phyloP scores from a whole-genome alignment of 2,113 vertebrate species.

The Heterochromis multidens region DNA sequence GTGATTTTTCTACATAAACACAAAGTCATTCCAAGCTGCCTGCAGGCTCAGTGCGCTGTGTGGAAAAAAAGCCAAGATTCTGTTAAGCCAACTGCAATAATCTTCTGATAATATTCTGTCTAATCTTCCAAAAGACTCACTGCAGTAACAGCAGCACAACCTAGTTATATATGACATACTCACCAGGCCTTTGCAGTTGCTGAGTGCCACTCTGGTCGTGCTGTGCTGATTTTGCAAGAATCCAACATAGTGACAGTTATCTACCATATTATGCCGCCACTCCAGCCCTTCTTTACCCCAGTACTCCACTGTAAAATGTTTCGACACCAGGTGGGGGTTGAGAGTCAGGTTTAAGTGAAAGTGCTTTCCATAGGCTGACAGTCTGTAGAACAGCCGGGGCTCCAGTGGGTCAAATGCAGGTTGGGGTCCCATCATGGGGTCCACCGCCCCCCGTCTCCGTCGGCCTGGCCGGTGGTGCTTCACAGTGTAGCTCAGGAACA shows the following conservation, averaged over 20 bases:
- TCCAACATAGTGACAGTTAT: constrained; percentile 95
- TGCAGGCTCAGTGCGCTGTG: constrained; percentile 24
- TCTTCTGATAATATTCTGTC: not conserved
- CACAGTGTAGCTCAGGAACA: constrained; percentile 97
- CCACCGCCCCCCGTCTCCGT: constrained; percentile 82
- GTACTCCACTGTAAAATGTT: constrained; percentile 96
- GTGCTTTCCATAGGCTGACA: constrained; percentile 98
- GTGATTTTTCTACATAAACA: not conserved
- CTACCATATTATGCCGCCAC: constrained; percentile 86
- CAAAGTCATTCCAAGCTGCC: constrained; percentile 17
- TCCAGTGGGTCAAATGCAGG: constrained; percentile 74
- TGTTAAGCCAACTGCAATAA: not conserved
- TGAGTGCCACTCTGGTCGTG: constrained; percentile 91
- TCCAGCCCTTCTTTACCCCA: constrained; percentile 91
- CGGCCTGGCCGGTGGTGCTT: constrained; percentile 89
- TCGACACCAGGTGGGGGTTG: constrained; percentile 94
- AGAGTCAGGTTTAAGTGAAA: constrained; percentile 98
- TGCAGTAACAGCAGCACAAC: constrained; percentile 2
- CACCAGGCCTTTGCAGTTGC: constrained; percentile 97
- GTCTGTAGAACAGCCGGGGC: constrained; percentile 93
- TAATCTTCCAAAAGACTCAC: constrained; percentile 44
- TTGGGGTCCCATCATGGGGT: constrained; percentile 29
- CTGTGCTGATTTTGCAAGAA: constrained; percentile 86
- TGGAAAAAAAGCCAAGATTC: constrained; percentile 34
- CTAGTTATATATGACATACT: constrained; percentile 65